phyloP scores from a whole-genome alignment of 2,797 vertebrate genomes.

The Margarornis squamiger region DNA sequence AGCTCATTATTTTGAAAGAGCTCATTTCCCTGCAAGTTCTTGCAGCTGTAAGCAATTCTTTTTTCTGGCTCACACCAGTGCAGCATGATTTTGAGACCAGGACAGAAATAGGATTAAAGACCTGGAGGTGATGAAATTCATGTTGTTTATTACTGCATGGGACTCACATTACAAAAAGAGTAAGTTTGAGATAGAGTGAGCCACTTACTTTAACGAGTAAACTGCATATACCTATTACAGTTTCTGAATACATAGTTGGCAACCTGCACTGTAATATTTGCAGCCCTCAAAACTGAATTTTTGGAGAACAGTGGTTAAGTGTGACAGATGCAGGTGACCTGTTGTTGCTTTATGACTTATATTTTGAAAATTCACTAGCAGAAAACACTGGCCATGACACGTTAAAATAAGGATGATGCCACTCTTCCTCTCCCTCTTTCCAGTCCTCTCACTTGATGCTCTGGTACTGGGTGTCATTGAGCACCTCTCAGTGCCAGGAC shows the following conservation, averaged over 20 bases:
- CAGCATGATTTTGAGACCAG: conserved; percentile 27
- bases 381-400: background rate
- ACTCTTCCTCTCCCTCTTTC: background rate
- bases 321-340: background rate
- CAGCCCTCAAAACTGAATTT: background rate
- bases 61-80: conserved; percentile 20
- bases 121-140: conserved; percentile 18
- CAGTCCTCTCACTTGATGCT: background rate
- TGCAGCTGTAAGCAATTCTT: conserved; percentile 60
- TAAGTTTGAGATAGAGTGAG: background rate
- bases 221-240: background rate
- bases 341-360: background rate
- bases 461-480: background rate
- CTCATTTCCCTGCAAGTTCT: conserved; percentile 48
- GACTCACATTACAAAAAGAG: background rate
- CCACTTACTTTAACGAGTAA: background rate
- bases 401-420: background rate
- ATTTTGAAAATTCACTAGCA: conserved; percentile 31
- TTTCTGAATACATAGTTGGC: background rate
- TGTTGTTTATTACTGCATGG: background rate
- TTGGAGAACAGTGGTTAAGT: background rate
- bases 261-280: background rate
- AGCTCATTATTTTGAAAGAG: conserved; percentile 62
- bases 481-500: background rate
- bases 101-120: conserved; percentile 40